Percentiles rank a stretch among this genome's conserved stretches.
Conservation (phyloP, 2,888 invertebrate species). For the Drosophila atroscutellata region DNA sequence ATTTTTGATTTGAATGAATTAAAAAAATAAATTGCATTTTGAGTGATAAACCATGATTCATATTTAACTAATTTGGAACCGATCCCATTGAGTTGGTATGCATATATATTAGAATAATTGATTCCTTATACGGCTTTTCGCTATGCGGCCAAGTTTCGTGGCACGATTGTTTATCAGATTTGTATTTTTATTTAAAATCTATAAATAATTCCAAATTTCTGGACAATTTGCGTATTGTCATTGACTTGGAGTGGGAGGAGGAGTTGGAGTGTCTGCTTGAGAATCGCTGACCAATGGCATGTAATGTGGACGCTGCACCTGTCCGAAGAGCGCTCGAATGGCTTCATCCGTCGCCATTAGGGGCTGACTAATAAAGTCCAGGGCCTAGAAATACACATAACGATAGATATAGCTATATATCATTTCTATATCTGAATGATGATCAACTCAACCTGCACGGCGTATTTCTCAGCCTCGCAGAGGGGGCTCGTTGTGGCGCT, state of each 20-base stretch:
- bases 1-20: too few relatives aligned
- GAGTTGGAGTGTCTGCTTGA: neutral
- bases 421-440: rapidly evolving
- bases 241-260: neutral
- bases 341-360: slow-evolving; percentile 84
- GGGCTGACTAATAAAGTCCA: slow-evolving; percentile 83
- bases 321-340: slow-evolving; percentile 83
- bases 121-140: too few relatives aligned
- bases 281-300: slow-evolving; percentile 21
- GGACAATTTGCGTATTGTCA: neutral
- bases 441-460: slow-evolving; percentile 73
- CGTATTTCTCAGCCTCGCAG: slow-evolving; percentile 83
- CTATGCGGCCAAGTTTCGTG: too few relatives aligned
- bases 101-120: too few relatives aligned
- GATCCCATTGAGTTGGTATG: too few relatives aligned
- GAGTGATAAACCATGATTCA: too few relatives aligned
- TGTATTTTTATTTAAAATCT: neutral
- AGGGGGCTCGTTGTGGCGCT: slow-evolving; percentile 79
- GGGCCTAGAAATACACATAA: slow-evolving; percentile 48
- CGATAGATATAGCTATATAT: too few relatives aligned
- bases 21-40: too few relatives aligned
- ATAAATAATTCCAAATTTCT: neutral
- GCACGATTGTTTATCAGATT: neutral
- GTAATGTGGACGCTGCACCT: slow-evolving; percentile 78
- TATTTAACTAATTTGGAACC: too few relatives aligned